Evolutionary conservation across 2,888 invertebrate genomes (phyloP), one percentile per base, ranked within the genome.

Genomic region (Tupiocoris notatus): DNA sequence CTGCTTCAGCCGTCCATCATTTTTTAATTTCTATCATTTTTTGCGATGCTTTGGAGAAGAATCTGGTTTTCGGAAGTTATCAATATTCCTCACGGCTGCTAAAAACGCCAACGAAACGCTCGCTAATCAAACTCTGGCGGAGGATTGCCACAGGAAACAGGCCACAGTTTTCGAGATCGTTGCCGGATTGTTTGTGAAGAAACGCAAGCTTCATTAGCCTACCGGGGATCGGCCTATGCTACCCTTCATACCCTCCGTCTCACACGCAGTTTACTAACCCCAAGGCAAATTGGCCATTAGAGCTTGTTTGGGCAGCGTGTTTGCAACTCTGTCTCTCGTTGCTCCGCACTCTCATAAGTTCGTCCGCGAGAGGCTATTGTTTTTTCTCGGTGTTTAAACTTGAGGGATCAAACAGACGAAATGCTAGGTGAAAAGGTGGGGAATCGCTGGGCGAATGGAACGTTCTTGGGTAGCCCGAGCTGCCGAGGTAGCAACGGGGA

Each of bases 221-320:
- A 66, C 21, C 6, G 17, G n/a, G n/a, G n/a, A n/a, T n/a, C n/a
- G n/a, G 17, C 59, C 59, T 59, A n/a, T 20, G 17, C 18, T 9
- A 18, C 18, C 59, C 59, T 59, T n/a, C n/a, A n/a, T n/a, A 20
- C 59, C 59, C n/a, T 20, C 54, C 62, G 17, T 54, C 62, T 23
- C 73, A 54, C 71, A 22, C 56, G 1, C 18, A 39, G 75, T 75
- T 75, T 75, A 66, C 66, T 58, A 75, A 75, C 65, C 75, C 75
- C 58, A 66, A 75, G 66, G 75, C 66, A 75, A 75, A 75, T 75
- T 75, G 75, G 75, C 75, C 75, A 75, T 75, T 75, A 75, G 66
- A 75, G 75, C 66, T 75, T 73, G 66, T 75, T 75, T 75, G 66
- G 66, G 66, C 75, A 66, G 75, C 65, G 65, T 75, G 75, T 75